phyloP scores from a whole-genome alignment of 2,797 vertebrate species.

The Phyllotis vaccarum region DNA sequence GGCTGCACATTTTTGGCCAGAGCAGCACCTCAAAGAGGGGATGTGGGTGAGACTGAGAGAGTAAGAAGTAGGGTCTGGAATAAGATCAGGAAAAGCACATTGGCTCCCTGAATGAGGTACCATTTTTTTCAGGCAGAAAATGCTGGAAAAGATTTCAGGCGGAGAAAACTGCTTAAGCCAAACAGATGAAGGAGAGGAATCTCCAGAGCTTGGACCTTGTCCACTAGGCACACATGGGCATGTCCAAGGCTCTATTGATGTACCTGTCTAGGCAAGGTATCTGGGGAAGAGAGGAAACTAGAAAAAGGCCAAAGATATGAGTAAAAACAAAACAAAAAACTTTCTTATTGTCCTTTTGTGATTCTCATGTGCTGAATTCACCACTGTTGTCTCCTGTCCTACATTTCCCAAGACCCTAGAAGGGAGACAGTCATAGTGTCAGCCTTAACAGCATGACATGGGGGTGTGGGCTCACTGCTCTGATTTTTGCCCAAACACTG shows the following conservation, averaged over 20 bases:
- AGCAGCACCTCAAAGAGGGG: not conserved
- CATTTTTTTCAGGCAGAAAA: fast-evolving
- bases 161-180: not conserved
- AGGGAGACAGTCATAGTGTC: not conserved
- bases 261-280: not conserved
- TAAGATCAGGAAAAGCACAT: not conserved
- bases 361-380: not conserved
- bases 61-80: too few relatives aligned
- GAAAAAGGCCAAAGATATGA: too few relatives aligned
- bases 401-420: not conserved
- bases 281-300: not conserved
- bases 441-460: not conserved
- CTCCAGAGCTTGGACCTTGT: not conserved
- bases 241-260: not conserved
- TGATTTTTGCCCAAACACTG: not conserved
- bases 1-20: not conserved
- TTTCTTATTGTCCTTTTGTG: not conserved
- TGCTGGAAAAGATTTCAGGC: not conserved
- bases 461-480: not conserved
- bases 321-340: not conserved
- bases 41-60: too few relatives aligned
- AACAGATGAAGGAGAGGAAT: not conserved
- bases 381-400: not conserved
- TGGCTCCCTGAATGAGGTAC: fast-evolving
- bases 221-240: fast-evolving